phyloP scores from a whole-genome alignment of 2,113 vertebrate genomes.

The Phodopus roborovskii region DNA sequence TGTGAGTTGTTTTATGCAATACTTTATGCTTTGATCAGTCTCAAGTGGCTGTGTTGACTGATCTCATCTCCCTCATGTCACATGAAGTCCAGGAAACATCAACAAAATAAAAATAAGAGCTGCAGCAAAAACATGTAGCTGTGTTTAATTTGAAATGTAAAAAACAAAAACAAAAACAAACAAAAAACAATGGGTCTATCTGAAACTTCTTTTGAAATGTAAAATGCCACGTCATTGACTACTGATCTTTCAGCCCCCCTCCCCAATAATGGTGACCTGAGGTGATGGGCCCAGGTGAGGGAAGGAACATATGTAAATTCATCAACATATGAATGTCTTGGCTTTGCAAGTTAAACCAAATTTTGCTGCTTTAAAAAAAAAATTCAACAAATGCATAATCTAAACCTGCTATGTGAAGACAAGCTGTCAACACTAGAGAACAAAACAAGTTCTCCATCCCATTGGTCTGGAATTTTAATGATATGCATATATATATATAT shows the following conservation, averaged over 20 bases:
- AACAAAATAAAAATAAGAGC: neutral
- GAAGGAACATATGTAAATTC: neutral
- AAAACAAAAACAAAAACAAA: too few species aligned
- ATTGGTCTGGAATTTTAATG: slow-evolving; percentile 42
- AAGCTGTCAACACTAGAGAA: neutral
- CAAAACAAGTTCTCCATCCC: neutral
- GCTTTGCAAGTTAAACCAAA: neutral
- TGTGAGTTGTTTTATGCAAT: slow-evolving; percentile 66
- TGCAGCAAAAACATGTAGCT: neutral
- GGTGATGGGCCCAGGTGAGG: neutral
- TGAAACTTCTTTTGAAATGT: slow-evolving; percentile 62
- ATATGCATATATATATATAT: too few species aligned
- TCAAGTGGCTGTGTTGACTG: slow-evolving; percentile 55
- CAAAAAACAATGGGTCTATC: slow-evolving; percentile 12
- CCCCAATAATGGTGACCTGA: neutral
- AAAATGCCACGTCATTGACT: slow-evolving; percentile 27
- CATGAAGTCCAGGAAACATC: slow-evolving; percentile 17
- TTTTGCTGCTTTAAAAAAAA: neutral
- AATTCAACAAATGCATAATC: neutral
- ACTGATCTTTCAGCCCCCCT: neutral
- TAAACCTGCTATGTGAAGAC: neutral
- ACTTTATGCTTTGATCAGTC: slow-evolving; percentile 65
- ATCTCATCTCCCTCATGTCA: slow-evolving; percentile 49
- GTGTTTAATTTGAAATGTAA: slow-evolving; percentile 49
- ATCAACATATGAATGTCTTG: neutral